Conservation (phyloP, 2,113 vertebrate genomes). For the Gorilla gorilla region DNA sequence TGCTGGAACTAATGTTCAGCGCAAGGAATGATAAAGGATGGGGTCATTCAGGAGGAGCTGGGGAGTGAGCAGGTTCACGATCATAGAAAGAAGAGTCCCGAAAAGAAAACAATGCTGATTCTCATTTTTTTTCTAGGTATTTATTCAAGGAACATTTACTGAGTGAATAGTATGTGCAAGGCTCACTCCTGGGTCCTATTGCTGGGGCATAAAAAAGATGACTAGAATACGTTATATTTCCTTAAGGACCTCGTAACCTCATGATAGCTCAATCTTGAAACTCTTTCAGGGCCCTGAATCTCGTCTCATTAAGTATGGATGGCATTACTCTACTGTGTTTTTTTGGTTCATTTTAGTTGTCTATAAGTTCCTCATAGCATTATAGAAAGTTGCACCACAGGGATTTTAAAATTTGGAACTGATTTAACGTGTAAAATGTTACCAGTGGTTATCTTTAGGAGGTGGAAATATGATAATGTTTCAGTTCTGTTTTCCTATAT, state of each 20-base stretch:
- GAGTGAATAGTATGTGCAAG: neutral
- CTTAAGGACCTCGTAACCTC: neutral
- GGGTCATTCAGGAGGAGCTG: neutral
- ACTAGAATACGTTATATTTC: neutral
- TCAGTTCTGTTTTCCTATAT: neutral
- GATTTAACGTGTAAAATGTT: neutral
- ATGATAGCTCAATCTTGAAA: neutral
- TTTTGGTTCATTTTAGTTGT: neutral
- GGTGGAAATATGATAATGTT: neutral
- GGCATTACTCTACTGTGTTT: neutral
- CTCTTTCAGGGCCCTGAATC: neutral
- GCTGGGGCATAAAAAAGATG: neutral
- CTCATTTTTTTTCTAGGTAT: neutral
- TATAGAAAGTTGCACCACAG: neutral
- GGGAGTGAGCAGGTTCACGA: neutral
- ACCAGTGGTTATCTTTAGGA: neutral
- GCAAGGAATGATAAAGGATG: neutral
- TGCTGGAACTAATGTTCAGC: neutral
- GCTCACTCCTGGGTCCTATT: neutral
- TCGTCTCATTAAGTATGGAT: neutral
- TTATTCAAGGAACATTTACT: neutral
- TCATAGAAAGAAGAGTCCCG: neutral
- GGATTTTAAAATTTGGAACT: neutral
- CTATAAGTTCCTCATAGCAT: neutral
- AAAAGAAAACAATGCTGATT: neutral